These are phyloP conservation scores for Anorthoa munda DNA, from an alignment of 2,888 invertebrate genomes.

Conservation along the genomic window DNA sequence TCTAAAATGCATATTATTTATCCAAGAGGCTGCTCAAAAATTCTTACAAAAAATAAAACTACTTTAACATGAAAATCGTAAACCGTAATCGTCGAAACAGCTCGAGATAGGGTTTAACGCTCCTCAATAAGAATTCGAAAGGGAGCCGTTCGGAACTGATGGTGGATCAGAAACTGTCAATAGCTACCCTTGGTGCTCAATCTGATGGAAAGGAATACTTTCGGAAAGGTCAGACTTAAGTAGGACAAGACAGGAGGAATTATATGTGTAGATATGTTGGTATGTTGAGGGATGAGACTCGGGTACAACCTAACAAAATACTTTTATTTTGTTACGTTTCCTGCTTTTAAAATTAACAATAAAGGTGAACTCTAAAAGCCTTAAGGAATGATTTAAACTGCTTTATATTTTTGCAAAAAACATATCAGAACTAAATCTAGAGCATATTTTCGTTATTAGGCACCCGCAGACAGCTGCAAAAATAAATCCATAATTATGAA, in stretches of 20 bases:
- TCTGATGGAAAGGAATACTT: constrained; percentile 68
- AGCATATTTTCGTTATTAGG: no score
- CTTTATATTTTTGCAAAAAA: no score
- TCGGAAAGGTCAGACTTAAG: constrained; percentile 60
- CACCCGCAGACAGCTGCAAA: no score
- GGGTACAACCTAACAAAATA: neutral
- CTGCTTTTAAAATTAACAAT: no score
- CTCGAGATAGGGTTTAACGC: constrained; percentile 60
- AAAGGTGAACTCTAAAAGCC: no score
- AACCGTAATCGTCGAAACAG: constrained; percentile 47
- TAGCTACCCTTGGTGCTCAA: constrained; percentile 72
- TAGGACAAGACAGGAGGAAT: constrained; percentile 37
- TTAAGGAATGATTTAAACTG: no score
- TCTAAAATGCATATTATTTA: neutral
- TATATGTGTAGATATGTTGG: neutral
- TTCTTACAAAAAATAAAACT: constrained; percentile 21
- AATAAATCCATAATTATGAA: no score
- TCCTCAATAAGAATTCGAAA: constrained; percentile 67
- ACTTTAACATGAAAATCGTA: constrained; percentile 42
- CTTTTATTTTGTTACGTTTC: no score
- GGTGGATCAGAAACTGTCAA: constrained; percentile 75
- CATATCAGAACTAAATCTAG: no score
- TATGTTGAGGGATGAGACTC: neutral
- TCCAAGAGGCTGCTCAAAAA: neutral
- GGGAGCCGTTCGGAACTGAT: constrained; percentile 71